Evolutionary conservation across 2,797 vertebrate genomes (phyloP), one percentile per base, ranked within the genome.

Genomic region (Nothura maculosa): DNA sequence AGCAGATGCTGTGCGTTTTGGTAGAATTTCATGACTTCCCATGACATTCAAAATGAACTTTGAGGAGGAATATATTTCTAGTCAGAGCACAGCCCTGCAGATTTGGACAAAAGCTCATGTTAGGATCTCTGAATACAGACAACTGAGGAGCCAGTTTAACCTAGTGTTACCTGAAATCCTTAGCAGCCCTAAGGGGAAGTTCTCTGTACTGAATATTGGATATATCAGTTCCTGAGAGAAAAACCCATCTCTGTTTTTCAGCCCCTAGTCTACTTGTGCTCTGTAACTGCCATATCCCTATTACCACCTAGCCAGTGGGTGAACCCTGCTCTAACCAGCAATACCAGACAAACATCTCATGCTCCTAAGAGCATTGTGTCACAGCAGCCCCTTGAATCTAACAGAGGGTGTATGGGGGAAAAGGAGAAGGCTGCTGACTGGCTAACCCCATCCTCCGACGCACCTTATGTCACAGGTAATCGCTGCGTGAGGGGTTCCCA

Each of bases 31-130:
- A 5, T 45, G 86, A 92, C 93, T 95, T 81, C 90, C 83, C 69
- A 87, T 93, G 95, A 94, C 90, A 95, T 87, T 94, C 93, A 85
- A 80, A 83, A 89, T 7, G 50, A 90, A 84, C 76, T 87, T 79
- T 78, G 55, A 80, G 83, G 43, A 90, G 38, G 24, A 95, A 68
- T 3, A 43, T 28, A 66, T 45, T 89, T 81, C 81, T 81, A 52
- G 42, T 57, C 79, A 0, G 3, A 82, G 34, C 32, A 45, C 43
- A 86, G 70, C 16, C 50, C 52, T 36, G 47, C 24, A 34, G 22
- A 63, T 2, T 58, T 0, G 0, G 27, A 25, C 62, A 80, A 66
- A 22, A 12, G 19, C 25, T 45, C 78, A 20, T 19, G 25, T 32
- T 27, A 28, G 5, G 12, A 47, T n/a, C 54, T 50, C 28, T 12